phyloP scores from a whole-genome alignment of 2,888 invertebrate species.

The Nemoura dubitans region DNA sequence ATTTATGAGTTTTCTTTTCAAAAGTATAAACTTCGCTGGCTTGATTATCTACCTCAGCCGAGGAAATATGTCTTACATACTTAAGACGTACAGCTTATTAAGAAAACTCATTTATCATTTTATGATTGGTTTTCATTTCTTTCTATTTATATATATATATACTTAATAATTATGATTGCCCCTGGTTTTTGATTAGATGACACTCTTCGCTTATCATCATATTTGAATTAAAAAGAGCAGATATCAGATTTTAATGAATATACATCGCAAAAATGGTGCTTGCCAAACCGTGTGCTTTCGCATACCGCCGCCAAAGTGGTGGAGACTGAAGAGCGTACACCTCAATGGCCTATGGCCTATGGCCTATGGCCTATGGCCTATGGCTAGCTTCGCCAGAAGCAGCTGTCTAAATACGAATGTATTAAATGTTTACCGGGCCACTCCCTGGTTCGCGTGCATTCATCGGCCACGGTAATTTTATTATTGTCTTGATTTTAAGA shows the following conservation, averaged over 20 bases:
- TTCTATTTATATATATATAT: neutral
- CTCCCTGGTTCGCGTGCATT: too few relatives aligned
- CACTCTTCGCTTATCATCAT: neutral
- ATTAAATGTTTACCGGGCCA: neutral
- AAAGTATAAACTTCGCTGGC: neutral
- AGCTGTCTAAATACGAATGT: neutral
- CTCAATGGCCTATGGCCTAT: too few relatives aligned
- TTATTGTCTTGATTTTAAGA: neutral
- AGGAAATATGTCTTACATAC: neutral
- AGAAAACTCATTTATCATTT: constrained; percentile 12
- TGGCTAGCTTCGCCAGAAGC: too few relatives aligned
- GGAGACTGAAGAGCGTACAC: too few relatives aligned
- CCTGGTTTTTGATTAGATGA: neutral
- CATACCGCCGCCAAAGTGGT: too few relatives aligned
- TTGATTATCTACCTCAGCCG: neutral
- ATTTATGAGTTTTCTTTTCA: neutral
- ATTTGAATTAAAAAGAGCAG: constrained; percentile 22
- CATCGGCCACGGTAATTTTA: neutral
- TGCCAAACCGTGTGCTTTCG: neutral
- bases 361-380: too few relatives aligned
- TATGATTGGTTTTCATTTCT: neutral
- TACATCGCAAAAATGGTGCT: neutral
- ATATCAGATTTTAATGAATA: constrained; percentile 8
- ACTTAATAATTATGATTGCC: constrained; percentile 7
- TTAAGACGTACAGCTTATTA: neutral